Percentiles rank a stretch among this genome's conserved stretches.
phyloP scores from a whole-genome alignment of 2,113 vertebrate genomes.

The Salminus brasiliensis region DNA sequence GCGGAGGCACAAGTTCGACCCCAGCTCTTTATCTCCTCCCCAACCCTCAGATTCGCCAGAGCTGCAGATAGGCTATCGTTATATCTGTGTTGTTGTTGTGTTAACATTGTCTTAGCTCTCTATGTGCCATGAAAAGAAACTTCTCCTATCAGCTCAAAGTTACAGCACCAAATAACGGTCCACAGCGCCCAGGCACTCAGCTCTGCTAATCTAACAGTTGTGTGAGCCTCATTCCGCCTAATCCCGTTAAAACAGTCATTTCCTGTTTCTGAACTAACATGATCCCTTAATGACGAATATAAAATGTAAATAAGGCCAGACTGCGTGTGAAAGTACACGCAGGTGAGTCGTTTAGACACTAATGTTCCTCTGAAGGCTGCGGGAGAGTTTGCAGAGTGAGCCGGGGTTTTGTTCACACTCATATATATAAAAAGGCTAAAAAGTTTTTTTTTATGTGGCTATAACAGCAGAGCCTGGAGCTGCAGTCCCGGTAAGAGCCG shows the following conservation, averaged over 20 bases:
- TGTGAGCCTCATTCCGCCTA: background rate
- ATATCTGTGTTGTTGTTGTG: background rate
- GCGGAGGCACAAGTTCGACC: too few species aligned
- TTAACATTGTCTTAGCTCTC: background rate
- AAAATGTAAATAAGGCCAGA: background rate
- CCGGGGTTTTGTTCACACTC: background rate
- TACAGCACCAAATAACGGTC: background rate
- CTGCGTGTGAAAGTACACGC: background rate
- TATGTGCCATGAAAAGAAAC: background rate
- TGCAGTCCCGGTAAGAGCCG: constrained; percentile 58
- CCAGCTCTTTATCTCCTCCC: too few species aligned
- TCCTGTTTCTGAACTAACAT: background rate
- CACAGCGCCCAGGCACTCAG: background rate
- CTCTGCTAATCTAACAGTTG: background rate
- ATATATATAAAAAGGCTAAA: background rate
- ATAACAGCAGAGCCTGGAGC: background rate
- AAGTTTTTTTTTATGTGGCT: background rate
- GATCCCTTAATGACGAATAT: background rate
- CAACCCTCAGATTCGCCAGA: too few species aligned
- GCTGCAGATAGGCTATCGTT: background rate
- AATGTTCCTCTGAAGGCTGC: background rate
- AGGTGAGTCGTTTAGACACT: background rate
- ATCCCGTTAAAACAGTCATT: background rate
- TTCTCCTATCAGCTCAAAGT: background rate
- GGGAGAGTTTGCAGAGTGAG: background rate